Evolutionary conservation across 2,888 invertebrate species (phyloP).

Genomic region (Athalia circularis): DNA sequence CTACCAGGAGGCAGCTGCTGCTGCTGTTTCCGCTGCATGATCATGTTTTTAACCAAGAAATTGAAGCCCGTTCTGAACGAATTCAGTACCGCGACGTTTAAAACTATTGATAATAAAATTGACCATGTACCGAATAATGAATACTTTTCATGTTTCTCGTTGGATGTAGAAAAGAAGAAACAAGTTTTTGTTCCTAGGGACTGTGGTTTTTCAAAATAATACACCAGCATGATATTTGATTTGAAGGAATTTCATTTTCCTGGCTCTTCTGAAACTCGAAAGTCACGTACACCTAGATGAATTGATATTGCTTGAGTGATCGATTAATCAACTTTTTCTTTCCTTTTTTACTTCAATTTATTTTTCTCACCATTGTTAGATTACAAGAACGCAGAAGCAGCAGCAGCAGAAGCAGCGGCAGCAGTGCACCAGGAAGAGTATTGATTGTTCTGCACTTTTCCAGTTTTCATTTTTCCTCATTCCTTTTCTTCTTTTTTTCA

Average conservation of each 20-base stretch:
- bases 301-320: background rate
- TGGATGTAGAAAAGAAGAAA: too few species aligned
- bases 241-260: too few species aligned
- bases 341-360: too few species aligned
- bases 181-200: too few species aligned
- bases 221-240: background rate
- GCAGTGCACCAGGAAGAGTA: background rate
- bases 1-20: background rate
- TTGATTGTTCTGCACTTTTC: conserved; percentile 22
- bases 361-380: background rate
- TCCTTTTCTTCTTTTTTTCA: conserved; percentile 11
- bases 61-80: background rate
- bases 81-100: background rate
- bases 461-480: background rate
- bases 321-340: background rate
- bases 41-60: conserved; percentile 13
- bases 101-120: too few species aligned
- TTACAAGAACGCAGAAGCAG: background rate
- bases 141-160: too few species aligned
- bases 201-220: background rate
- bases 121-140: too few species aligned
- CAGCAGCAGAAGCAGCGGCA: background rate
- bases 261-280: too few species aligned
- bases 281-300: background rate
- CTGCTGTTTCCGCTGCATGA: background rate